A percentile compares a stretch with the other conserved stretches of the same genome.
phyloP scores from a whole-genome alignment of 2,113 vertebrate genomes.

The Cheilinus undulatus region DNA sequence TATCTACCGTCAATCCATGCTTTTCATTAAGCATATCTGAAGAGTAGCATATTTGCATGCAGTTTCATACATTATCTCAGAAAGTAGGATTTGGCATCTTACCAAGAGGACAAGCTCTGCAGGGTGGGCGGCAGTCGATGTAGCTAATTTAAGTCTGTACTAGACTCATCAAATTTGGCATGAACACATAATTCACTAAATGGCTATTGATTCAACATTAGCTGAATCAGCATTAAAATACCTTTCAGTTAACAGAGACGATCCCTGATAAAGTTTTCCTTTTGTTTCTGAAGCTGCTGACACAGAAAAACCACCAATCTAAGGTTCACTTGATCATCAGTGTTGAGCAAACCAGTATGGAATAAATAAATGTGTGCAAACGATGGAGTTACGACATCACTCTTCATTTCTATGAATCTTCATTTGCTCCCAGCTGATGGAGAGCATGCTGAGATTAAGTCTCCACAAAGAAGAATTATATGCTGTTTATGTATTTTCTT shows the following conservation, averaged over 20 bases:
- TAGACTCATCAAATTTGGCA: constrained; percentile 73
- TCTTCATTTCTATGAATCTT: constrained; percentile 5
- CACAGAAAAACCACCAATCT: background rate
- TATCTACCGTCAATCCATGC: too few species aligned
- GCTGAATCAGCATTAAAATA: constrained; percentile 71
- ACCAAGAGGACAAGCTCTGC: constrained; percentile 30
- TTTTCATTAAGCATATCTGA: too few species aligned
- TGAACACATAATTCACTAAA: constrained; percentile 72
- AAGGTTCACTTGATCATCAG: constrained; percentile 6
- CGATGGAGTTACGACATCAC: background rate
- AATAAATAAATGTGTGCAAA: background rate
- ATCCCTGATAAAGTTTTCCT: constrained; percentile 47
- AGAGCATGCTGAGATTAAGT: constrained; percentile 37
- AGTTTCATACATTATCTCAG: constrained; percentile 68
- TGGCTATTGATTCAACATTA: constrained; percentile 69
- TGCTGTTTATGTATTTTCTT: constrained; percentile 31
- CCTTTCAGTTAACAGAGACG: constrained; percentile 41
- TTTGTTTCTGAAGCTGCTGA: constrained; percentile 39
- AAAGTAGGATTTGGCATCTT: constrained; percentile 68
- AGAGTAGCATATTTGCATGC: constrained; percentile 49
- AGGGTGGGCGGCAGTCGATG: constrained; percentile 22
- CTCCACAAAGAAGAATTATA: constrained; percentile 21
- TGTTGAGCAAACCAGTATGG: background rate
- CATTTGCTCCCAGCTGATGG: constrained; percentile 33
- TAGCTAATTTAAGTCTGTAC: constrained; percentile 46